Evolutionary conservation across 2,888 invertebrate genomes (phyloP).

Genomic region (Cerceris rybyensis): DNA sequence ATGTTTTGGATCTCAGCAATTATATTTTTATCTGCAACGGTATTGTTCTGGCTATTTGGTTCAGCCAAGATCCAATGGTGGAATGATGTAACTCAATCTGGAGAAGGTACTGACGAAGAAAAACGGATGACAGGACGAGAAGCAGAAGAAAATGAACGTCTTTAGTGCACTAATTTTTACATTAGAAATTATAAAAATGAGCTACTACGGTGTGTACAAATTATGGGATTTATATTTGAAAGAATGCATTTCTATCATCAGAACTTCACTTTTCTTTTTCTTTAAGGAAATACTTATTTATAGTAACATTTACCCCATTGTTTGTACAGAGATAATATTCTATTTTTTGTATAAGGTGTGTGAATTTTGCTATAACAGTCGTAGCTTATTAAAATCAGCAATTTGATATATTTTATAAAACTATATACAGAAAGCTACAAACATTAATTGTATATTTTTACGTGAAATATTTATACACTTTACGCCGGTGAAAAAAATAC

Average conservation of each 20-base stretch:
- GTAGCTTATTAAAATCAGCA: not conserved
- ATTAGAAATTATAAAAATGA: slow-evolving; percentile 14
- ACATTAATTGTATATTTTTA: slow-evolving; percentile 18
- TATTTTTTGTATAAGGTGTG: not conserved
- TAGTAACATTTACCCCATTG: slow-evolving; percentile 15
- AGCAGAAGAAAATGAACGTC: slow-evolving; percentile 75
- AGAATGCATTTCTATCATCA: slow-evolving; percentile 7
- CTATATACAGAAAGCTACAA: not conserved
- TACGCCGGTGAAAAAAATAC: slow-evolving; percentile 1
- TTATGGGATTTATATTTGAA: slow-evolving; percentile 13
- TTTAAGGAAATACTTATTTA: slow-evolving; percentile 10
- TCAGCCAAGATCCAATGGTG: slow-evolving; percentile 88
- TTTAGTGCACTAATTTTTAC: slow-evolving; percentile 58
- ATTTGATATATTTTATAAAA: not conserved
- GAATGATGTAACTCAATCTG: slow-evolving; percentile 83
- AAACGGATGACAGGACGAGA: slow-evolving; percentile 70
- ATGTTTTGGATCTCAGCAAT: slow-evolving; percentile 89
- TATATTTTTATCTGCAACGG: slow-evolving; percentile 87
- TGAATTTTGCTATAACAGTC: not conserved
- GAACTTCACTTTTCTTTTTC: slow-evolving; percentile 1
- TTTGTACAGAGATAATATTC: slow-evolving; percentile 27
- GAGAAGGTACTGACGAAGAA: slow-evolving; percentile 71
- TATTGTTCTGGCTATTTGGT: slow-evolving; percentile 88
- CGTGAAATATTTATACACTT: slow-evolving; percentile 35
- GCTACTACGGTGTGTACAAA: slow-evolving; percentile 19